Evolutionary conservation across 2,113 vertebrate species (phyloP).

Genomic region (Platysteira castanea): DNA sequence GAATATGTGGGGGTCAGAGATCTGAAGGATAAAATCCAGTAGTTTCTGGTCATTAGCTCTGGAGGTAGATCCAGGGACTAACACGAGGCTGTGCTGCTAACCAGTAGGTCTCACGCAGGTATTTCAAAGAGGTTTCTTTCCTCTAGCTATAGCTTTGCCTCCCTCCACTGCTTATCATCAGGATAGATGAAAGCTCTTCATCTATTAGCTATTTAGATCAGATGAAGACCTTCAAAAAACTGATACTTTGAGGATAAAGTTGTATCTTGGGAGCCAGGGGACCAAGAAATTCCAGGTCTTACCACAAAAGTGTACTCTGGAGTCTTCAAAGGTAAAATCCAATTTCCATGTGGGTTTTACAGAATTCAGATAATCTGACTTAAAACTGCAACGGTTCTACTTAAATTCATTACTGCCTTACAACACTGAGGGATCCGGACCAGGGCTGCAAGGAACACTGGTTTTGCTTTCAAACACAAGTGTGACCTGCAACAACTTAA

Average conservation of each 20-base stretch:
- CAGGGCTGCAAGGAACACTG: rapidly evolving
- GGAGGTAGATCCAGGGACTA: background rate
- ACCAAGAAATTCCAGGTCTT: background rate
- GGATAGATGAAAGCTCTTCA: background rate
- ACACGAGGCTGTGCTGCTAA: background rate
- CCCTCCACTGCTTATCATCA: background rate
- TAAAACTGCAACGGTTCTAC: background rate
- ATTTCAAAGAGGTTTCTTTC: background rate
- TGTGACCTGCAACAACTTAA: background rate
- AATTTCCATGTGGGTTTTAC: background rate
- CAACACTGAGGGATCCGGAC: background rate
- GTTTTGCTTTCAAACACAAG: background rate
- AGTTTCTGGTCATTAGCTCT: background rate
- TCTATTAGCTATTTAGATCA: background rate
- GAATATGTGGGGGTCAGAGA: rapidly evolving
- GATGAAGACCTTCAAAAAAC: background rate
- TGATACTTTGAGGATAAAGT: background rate
- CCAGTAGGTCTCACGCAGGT: background rate
- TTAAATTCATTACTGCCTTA: background rate
- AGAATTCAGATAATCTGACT: background rate
- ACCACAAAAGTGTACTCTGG: background rate
- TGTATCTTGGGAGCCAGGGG: background rate
- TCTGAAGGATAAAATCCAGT: background rate
- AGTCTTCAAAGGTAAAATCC: constrained; percentile 23
- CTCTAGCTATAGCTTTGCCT: background rate